Percentiles rank a stretch among this genome's conserved stretches.
Evolutionary conservation across 2,797 vertebrate species (phyloP).

Genomic region (Siniperca scherzeri): DNA sequence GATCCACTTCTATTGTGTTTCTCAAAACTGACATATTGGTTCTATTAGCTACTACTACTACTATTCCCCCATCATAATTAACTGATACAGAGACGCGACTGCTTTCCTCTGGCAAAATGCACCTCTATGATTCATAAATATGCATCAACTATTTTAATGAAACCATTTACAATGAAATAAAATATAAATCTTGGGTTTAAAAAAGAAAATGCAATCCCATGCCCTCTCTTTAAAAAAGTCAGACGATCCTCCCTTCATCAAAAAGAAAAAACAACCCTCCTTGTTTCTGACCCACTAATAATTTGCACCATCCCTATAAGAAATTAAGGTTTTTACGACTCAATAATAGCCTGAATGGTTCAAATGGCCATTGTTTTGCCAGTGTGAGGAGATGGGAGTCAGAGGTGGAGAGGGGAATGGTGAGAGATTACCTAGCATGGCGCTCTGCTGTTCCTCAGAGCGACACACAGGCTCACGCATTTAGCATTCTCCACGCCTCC

Average conservation of each 20-base stretch:
- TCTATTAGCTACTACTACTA: neutral
- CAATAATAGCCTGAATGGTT: conserved; percentile 41
- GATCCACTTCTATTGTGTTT: neutral
- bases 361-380: conserved; percentile 36
- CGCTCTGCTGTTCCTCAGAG: conserved; percentile 60
- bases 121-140: neutral
- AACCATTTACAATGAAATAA: neutral
- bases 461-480: conserved; percentile 61
- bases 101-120: neutral
- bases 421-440: conserved; percentile 54
- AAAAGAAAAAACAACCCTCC: neutral
- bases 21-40: neutral
- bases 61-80: neutral
- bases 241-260: neutral
- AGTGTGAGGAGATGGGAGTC: neutral
- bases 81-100: neutral
- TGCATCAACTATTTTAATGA: neutral
- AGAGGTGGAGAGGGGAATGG: neutral
- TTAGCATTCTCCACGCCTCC: conserved; percentile 80
- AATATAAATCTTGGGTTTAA: neutral
- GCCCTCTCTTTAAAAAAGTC: neutral
- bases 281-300: conserved; percentile 12
- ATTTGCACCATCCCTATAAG: neutral
- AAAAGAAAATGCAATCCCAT: neutral
- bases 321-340: conserved; percentile 36